Evolutionary conservation across 1,140 invertebrate genomes (phyloP), one percentile per base, ranked within the genome.

Genomic region (Heliothis virescens): DNA sequence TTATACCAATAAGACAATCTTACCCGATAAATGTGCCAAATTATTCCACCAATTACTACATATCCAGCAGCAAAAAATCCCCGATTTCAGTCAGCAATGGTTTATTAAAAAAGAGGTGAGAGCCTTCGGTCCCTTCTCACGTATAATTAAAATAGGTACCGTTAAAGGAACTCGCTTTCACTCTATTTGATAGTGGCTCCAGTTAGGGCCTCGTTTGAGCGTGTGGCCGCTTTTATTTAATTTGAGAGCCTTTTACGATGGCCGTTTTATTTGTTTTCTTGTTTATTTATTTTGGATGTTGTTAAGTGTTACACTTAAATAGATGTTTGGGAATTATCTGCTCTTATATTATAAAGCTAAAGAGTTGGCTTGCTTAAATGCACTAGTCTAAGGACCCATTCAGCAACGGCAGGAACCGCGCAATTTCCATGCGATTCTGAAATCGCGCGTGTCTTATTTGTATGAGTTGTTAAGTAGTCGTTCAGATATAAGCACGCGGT

Each of bases 61-160:
- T 18, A 55, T 15, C 55, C 55, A 16, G 7, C 9, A 16, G 18
- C 55, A 18, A 18, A 57, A 57, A 57, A 11, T 15, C 55, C 55
- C 15, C 53, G 15, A 62, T 5, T 18, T 57, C 53, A 57, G 53
- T 7, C 15, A 34, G 12, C 60, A 29, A 63, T 16, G 29, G 60
- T 63, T 63, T 63, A 41, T 41, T 63, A 41, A 63, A 63, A 63
- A 65, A 65, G 16, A 48, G 41, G 16, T 12, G 63, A 18, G 21
- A 21, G 41, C 16, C 41, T 41, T 41, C 10, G 7, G 29, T 65
- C 34, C 16, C 34, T 41, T 63, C 60, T 67, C 63, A 67, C 63
- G 63, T 67, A 48, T 67, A 67, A 67, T 67, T 67, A 67, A 67
- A 67, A 67, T 67, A 34, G 41, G n/a, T 2, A 34, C n/a, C 15